Conservation (phyloP, 2,888 invertebrate species). For the Thelaira solivaga region DNA sequence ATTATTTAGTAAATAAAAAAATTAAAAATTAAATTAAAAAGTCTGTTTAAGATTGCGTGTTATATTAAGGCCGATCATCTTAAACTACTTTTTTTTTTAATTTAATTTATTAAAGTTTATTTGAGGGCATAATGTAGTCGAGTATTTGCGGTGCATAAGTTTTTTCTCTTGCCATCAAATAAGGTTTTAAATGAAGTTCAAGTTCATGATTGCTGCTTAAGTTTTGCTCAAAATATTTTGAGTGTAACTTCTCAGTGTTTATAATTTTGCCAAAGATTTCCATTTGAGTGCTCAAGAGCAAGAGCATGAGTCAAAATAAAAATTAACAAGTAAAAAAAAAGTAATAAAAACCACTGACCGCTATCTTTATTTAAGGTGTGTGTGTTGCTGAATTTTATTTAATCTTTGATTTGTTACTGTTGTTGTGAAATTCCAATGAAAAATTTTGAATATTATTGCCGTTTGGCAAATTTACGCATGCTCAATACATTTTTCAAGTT, state of each 20-base stretch:
- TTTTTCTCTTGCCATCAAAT: not conserved
- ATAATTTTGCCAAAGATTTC: not conserved
- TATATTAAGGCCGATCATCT: constrained; percentile 21
- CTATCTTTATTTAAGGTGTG: not conserved
- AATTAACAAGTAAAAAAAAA: no score
- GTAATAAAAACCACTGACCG: not conserved
- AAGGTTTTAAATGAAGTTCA: constrained; percentile 65
- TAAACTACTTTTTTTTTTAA: constrained; percentile 20
- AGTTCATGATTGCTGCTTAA: constrained; percentile 68
- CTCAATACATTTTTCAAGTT: constrained; percentile 21
- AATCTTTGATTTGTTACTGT: not conserved
- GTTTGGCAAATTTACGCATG: constrained; percentile 53
- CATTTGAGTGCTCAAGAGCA: not conserved
- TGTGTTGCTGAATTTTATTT: not conserved
- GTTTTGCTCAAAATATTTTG: constrained; percentile 38
- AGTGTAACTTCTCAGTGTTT: constrained; percentile 10
- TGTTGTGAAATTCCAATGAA: constrained; percentile 20
- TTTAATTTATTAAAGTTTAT: constrained; percentile 16
- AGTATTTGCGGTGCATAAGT: not conserved
- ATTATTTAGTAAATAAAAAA: not conserved
- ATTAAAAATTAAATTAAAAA: not conserved
- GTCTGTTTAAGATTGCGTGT: constrained; percentile 13
- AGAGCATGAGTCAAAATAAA: no score
- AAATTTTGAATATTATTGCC: constrained; percentile 26
- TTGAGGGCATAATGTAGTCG: not conserved